Base-by-base conservation (phyloP, 2,888 invertebrate species). In the Taphrorychus bicolor region DNA sequence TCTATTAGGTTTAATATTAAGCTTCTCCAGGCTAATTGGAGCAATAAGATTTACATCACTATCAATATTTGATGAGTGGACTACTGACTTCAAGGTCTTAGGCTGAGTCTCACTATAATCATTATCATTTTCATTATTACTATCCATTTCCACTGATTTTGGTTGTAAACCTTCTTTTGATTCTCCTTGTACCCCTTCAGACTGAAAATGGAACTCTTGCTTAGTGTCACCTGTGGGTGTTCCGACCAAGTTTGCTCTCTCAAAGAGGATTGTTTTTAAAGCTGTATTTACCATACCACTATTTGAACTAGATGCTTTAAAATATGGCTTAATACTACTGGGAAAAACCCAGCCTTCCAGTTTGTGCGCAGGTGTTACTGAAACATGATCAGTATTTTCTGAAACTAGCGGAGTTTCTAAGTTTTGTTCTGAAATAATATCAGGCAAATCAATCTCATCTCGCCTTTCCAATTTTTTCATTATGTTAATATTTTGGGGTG, bases 181-280 rank as follows among this genome's bases (percentile, higher is more conserved):
- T 4, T 64, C 51, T 5, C 23, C 16, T 5, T 42, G n/a, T n/a
- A n/a, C n/a, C n/a, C n/a, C n/a, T n/a, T n/a, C 19, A n/a, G 16
- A 22, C 14, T n/a, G 51, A 19, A 51, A 51, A 5, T 21, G n/a
- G 9, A 51, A 51, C 4, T 5, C 45, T 18, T 45, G 1, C 14
- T 51, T 18, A 9, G 18, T 18, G 7, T 51, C 51, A 7, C 22
- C 22, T 23, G 42, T 24, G 2, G 54, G 14, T 4, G 21, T 53
- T 7, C 40, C 64, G 9, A 65, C n/a, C 4, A 59, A 16, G 32
- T 64, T 42, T 17, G 77, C 75, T 73, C 79, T 79, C 54, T 81
- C 81, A 40, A 80, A 71, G 21, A 81, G 71, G 56, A 81, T 78
- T 18, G 79, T 78, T 73, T 81, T 76, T 75, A 81, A 77, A 14